Evolutionary conservation across 2,797 vertebrate species (phyloP).

Genomic region (Poeciliopsis infans): DNA sequence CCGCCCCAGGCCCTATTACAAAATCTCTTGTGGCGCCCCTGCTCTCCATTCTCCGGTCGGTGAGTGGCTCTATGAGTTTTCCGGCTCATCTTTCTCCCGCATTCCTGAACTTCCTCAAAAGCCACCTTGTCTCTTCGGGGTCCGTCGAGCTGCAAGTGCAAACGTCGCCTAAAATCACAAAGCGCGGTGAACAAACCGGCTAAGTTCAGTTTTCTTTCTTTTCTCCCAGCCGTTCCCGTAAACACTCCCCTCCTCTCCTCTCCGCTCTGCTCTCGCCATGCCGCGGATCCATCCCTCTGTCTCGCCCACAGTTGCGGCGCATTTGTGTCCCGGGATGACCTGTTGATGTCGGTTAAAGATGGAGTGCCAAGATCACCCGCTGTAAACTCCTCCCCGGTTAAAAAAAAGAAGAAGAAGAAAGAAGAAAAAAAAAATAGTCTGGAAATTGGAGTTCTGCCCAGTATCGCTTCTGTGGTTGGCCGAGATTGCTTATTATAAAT

Average conservation of each 20-base stretch:
- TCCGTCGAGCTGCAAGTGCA: neutral
- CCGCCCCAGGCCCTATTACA: neutral
- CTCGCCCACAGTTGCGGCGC: constrained; percentile 75
- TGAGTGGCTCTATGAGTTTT: constrained; percentile 36
- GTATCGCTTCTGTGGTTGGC: neutral
- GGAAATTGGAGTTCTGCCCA: neutral
- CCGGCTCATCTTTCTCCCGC: constrained; percentile 30
- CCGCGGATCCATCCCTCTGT: constrained; percentile 71
- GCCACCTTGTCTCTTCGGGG: constrained; percentile 15
- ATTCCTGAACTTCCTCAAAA: constrained; percentile 63
- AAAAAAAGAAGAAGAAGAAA: neutral
- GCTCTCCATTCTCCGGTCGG: constrained; percentile 14
- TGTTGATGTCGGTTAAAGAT: constrained; percentile 83
- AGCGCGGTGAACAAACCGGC: constrained; percentile 63
- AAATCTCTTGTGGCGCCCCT: neutral
- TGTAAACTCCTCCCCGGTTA: constrained; percentile 21
- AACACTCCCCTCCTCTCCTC: constrained; percentile 6
- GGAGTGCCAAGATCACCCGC: constrained; percentile 60
- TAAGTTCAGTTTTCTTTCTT: constrained; percentile 32
- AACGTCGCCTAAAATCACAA: constrained; percentile 9
- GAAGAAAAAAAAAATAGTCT: constrained; percentile 5
- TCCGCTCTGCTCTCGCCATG: constrained; percentile 52
- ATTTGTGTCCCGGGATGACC: constrained; percentile 85
- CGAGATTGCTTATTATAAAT: constrained; percentile 30
- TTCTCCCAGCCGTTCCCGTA: constrained; percentile 23